Conservation (phyloP, 2,888 invertebrate species). For the Drosophila koepferae region DNA sequence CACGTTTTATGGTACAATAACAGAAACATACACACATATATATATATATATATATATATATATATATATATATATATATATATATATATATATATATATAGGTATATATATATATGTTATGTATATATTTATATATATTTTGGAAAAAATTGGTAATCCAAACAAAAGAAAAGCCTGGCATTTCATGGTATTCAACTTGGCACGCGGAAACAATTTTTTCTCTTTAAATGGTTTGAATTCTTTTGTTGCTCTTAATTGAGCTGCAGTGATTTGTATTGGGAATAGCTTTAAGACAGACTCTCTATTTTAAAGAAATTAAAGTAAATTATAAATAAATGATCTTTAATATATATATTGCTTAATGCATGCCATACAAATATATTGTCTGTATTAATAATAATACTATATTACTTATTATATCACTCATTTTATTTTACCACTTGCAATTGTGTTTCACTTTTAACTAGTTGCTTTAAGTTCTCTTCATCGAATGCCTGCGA, state of each 20-base stretch:
- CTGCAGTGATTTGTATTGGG: neutral
- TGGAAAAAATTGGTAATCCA: constrained; percentile 17
- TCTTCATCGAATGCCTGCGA: constrained; percentile 19
- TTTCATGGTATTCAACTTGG: constrained; percentile 14
- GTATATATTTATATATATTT: too few species aligned
- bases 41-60: neutral
- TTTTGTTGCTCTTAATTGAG: neutral
- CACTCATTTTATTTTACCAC: neutral
- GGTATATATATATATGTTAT: too few species aligned
- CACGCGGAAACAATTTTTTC: constrained; percentile 3
- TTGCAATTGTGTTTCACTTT: neutral
- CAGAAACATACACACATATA: neutral
- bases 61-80: neutral
- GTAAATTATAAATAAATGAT: too few species aligned
- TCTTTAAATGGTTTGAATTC: constrained; percentile 11
- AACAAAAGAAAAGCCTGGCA: constrained; percentile 7
- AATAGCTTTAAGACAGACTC: neutral
- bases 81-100: too few species aligned
- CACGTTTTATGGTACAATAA: constrained; percentile 30
- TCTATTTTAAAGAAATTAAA: too few species aligned
- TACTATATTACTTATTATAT: neutral
- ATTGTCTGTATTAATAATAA: neutral
- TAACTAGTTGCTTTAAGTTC: neutral
- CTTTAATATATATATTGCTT: too few species aligned
- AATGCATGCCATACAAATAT: neutral